These are phyloP conservation scores for Scarus forsteni DNA, from an alignment of 2,797 vertebrate species.

Conservation along the genomic window DNA sequence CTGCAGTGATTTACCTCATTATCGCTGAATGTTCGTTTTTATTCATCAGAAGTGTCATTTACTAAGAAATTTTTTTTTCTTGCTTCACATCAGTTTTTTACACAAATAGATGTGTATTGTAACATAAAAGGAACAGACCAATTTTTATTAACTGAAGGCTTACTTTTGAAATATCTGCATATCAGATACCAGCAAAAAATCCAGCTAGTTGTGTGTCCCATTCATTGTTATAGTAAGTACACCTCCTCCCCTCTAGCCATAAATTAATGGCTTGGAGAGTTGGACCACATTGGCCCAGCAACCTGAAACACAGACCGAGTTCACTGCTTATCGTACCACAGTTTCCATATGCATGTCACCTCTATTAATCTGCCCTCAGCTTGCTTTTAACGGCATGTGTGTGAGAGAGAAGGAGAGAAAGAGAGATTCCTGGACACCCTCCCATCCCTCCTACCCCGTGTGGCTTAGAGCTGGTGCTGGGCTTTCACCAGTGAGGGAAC, in stretches of 20 bases:
- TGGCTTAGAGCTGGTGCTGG: constrained; percentile 46
- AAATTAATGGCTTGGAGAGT: constrained; percentile 29
- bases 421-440: constrained; percentile 43
- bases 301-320: constrained; percentile 46
- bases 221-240: neutral
- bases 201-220: too few relatives aligned
- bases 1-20: too few relatives aligned
- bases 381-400: constrained; percentile 52
- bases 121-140: too few relatives aligned
- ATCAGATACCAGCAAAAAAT: too few relatives aligned
- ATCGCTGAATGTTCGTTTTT: too few relatives aligned
- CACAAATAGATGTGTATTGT: too few relatives aligned
- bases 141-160: too few relatives aligned
- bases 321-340: constrained; percentile 52
- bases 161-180: too few relatives aligned
- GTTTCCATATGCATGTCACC: constrained; percentile 62
- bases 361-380: constrained; percentile 56
- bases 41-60: too few relatives aligned
- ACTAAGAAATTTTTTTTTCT: too few relatives aligned
- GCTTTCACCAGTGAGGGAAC: constrained; percentile 46
- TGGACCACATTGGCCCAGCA: constrained; percentile 22
- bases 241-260: constrained; percentile 9
- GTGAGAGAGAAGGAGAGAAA: constrained; percentile 14
- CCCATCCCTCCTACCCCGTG: constrained; percentile 42
- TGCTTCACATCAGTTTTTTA: too few relatives aligned